These are phyloP conservation scores for Clivina fossor DNA, from an alignment of 2,888 invertebrate species.

Conservation along the genomic window DNA sequence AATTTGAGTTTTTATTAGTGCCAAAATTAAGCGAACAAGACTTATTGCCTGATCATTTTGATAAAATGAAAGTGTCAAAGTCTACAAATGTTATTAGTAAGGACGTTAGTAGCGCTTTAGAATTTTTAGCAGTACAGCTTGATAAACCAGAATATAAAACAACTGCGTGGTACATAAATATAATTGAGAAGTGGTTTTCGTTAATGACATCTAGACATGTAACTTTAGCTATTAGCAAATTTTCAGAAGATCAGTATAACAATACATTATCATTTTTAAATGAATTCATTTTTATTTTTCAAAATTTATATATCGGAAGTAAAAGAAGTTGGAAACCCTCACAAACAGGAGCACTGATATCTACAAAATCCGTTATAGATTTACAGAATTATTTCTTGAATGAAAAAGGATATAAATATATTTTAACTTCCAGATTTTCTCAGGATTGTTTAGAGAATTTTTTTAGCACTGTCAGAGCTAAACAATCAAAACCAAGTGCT, in stretches of 20 bases:
- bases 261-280: slow-evolving; percentile 33
- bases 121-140: slow-evolving; percentile 31
- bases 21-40: slow-evolving; percentile 39
- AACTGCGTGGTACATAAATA: slow-evolving; percentile 41
- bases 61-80: slow-evolving; percentile 39
- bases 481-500: slow-evolving; percentile 19
- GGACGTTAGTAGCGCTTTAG: slow-evolving; percentile 35
- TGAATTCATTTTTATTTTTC: slow-evolving; percentile 34
- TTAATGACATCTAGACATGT: slow-evolving; percentile 40
- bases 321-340: slow-evolving; percentile 38
- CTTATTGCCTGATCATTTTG: slow-evolving; percentile 37
- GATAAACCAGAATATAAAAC: slow-evolving; percentile 37
- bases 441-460: slow-evolving; percentile 40
- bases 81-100: slow-evolving; percentile 38
- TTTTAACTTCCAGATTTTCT: slow-evolving; percentile 38
- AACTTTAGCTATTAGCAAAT: slow-evolving; percentile 37
- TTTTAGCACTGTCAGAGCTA: slow-evolving; percentile 16
- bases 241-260: slow-evolving; percentile 31
- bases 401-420: slow-evolving; percentile 33
- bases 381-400: slow-evolving; percentile 36
- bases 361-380: slow-evolving; percentile 38
- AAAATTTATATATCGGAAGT: slow-evolving; percentile 18
- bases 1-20: slow-evolving; percentile 35
- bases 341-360: slow-evolving; percentile 34
- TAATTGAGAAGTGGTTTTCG: slow-evolving; percentile 39